phyloP scores from a whole-genome alignment of 1,140 invertebrate genomes.

The Euglossa dilemma region DNA sequence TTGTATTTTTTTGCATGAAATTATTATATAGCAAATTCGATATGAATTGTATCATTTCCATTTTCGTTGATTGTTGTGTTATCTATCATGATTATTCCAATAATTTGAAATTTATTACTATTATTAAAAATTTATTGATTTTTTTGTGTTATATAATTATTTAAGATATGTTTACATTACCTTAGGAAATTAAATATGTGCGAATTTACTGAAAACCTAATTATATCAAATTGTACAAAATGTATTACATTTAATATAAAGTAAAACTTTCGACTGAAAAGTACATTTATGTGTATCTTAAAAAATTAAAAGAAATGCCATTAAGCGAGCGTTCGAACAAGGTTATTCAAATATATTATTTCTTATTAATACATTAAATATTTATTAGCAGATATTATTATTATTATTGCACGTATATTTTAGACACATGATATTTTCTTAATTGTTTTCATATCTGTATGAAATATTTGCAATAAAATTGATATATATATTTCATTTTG shows the following conservation, averaged over 20 bases:
- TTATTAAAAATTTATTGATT: conserved; percentile 11
- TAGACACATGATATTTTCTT: conserved; percentile 44
- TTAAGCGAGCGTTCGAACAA: not conserved
- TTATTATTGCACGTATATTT: conserved; percentile 50
- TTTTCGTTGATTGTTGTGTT: not conserved
- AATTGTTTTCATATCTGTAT: conserved; percentile 43
- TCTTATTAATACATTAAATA: conserved; percentile 49
- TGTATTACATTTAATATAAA: not conserved
- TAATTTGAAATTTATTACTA: conserved; percentile 4
- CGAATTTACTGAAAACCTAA: conserved; percentile 2
- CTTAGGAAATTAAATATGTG: not conserved
- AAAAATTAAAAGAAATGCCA: not conserved
- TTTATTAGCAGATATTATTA: conserved; percentile 47
- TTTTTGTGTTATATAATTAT: not conserved
- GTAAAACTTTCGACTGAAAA: not conserved
- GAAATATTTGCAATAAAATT: conserved; percentile 53
- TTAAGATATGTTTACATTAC: not conserved
- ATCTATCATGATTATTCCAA: not conserved
- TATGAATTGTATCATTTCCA: not conserved
- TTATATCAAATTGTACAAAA: conserved; percentile 14
- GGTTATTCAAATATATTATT: conserved; percentile 28
- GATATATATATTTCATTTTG: conserved; percentile 49
- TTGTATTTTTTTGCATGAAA: not conserved
- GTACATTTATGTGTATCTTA: not conserved
- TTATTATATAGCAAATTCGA: not conserved